A percentile compares a stretch with the other conserved stretches of the same genome.
phyloP scores from a whole-genome alignment of 2,888 invertebrate species.

The Arenicola marina region DNA sequence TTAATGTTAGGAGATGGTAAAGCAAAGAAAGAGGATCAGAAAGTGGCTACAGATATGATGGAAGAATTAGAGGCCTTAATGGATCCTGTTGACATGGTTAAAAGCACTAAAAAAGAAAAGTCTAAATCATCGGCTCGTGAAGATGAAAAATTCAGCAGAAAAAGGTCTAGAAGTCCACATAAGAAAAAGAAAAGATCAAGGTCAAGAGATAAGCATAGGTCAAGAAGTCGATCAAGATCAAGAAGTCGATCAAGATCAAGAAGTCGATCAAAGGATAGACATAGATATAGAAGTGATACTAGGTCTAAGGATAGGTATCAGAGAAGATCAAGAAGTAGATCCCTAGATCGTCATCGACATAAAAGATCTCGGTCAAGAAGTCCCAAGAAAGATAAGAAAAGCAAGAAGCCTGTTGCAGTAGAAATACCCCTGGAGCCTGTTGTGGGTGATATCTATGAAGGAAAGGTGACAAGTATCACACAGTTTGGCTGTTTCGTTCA shows the following conservation, averaged over 20 bases:
- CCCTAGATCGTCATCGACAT: slow-evolving; percentile 3
- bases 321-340: slow-evolving; percentile 14
- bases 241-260: slow-evolving; percentile 32
- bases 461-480: slow-evolving; percentile 92
- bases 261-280: slow-evolving; percentile 12
- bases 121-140: not conserved
- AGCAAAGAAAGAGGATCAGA: slow-evolving; percentile 36
- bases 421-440: slow-evolving; percentile 63
- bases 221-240: slow-evolving; percentile 32
- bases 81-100: slow-evolving; percentile 17
- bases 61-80: slow-evolving; percentile 61
- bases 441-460: slow-evolving; percentile 80
- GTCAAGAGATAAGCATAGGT: slow-evolving; percentile 17
- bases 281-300: slow-evolving; percentile 9
- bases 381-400: not conserved
- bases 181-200: slow-evolving; percentile 8
- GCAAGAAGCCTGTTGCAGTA: not conserved
- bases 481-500: slow-evolving; percentile 99
- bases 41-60: slow-evolving; percentile 58
- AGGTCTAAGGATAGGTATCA: too few species aligned
- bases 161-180: not conserved
- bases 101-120: too few species aligned
- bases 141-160: not conserved
- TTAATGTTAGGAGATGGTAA: slow-evolving; percentile 9
- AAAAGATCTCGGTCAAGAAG: slow-evolving; percentile 10